These are phyloP conservation scores for Siniperca undulata DNA, from an alignment of 2,797 vertebrate genomes.

Conservation along the genomic window DNA sequence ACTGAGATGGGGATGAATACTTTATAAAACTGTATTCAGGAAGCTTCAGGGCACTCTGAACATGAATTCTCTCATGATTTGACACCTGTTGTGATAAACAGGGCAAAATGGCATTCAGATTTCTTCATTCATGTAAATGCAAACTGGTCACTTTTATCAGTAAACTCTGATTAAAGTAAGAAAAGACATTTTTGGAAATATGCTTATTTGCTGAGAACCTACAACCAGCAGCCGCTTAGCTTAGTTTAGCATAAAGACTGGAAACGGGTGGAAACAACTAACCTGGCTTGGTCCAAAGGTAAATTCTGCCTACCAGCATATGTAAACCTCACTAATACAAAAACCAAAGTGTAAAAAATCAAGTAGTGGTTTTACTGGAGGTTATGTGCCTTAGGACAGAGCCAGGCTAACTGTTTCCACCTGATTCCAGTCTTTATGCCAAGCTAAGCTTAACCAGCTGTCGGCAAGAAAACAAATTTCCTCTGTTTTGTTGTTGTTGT, in stretches of 20 bases:
- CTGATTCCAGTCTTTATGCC: conserved; percentile 15
- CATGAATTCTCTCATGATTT: background rate
- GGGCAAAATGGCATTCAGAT: conserved; percentile 16
- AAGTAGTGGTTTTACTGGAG: conserved; percentile 17
- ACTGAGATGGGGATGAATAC: conserved; percentile 23
- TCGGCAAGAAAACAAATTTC: background rate
- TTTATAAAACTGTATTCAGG: conserved; percentile 34
- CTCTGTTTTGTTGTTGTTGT: background rate
- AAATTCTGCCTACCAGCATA: background rate
- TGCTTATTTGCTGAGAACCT: background rate
- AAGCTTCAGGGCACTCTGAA: conserved; percentile 6
- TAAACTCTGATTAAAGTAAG: conserved; percentile 22
- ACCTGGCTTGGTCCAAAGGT: background rate
- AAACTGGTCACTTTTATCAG: conserved; percentile 26
- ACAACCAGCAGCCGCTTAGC: background rate
- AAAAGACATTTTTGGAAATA: conserved; percentile 33
- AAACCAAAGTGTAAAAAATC: conserved; percentile 51
- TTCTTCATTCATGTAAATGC: conserved; percentile 20
- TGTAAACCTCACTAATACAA: conserved; percentile 7
- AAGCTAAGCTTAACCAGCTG: conserved; percentile 36
- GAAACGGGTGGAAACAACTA: background rate
- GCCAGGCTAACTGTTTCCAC: background rate
- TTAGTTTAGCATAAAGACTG: conserved; percentile 19
- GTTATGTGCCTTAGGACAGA: background rate
- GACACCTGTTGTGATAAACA: conserved; percentile 22